Evolutionary conservation across 2,797 vertebrate species (phyloP).

Genomic region (Aulostomus chinensis): DNA sequence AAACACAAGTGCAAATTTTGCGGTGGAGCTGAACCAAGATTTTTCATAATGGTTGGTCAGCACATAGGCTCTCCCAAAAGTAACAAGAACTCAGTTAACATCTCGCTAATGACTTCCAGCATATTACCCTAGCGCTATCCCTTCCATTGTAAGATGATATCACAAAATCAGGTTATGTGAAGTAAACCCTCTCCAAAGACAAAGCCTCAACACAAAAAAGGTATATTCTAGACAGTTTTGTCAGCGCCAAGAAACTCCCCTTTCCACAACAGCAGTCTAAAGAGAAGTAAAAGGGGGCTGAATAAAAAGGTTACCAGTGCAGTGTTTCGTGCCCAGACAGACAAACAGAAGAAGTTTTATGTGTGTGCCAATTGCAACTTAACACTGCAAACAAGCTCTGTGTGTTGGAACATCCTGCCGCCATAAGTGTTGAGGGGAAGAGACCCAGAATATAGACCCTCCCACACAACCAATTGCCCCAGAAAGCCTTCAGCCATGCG

Average conservation of each 20-base stretch:
- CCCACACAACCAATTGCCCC: constrained; percentile 26
- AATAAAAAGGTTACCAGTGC: constrained; percentile 70
- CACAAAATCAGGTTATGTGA: constrained; percentile 56
- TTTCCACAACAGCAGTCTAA: constrained; percentile 60
- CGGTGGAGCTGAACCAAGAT: too few relatives aligned
- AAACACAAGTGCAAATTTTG: too few relatives aligned
- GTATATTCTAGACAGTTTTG: constrained; percentile 49
- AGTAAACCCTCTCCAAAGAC: constrained; percentile 68
- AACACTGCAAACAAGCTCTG: constrained; percentile 76
- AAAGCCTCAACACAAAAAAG: constrained; percentile 58
- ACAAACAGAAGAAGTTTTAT: constrained; percentile 77
- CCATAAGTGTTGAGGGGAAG: constrained; percentile 45
- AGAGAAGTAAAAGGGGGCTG: constrained; percentile 55
- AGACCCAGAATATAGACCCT: constrained; percentile 39
- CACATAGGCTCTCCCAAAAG: too few relatives aligned
- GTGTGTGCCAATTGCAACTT: constrained; percentile 76
- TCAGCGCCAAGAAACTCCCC: constrained; percentile 63
- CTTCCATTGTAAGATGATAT: constrained; percentile 41
- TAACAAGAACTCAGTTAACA: background rate
- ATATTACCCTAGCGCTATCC: constrained; percentile 16
- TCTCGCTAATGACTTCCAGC: constrained; percentile 35
- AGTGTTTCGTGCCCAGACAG: constrained; percentile 75
- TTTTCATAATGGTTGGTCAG: too few relatives aligned
- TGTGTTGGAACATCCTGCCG: constrained; percentile 69
- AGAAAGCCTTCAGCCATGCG: constrained; percentile 40